Base-by-base conservation (phyloP, 2,113 vertebrate species). In the Barbus barbus region DNA sequence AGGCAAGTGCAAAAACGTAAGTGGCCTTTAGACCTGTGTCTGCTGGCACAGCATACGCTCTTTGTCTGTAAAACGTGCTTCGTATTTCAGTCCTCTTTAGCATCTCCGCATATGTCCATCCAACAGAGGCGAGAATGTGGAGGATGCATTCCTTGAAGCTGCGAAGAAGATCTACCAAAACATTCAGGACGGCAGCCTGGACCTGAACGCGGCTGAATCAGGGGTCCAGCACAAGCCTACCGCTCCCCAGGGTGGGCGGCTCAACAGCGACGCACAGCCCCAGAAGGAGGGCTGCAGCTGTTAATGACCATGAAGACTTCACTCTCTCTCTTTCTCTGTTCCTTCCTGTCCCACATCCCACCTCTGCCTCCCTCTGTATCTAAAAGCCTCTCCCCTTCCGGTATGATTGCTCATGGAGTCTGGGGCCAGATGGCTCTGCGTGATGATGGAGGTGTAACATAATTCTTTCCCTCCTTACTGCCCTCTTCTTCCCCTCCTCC, bases 161-260 rank as follows among this genome's bases (percentile, higher is more conserved):
- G 97, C 97, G 33, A 99, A 99, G 96, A 97, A 98, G 84, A 99
- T 99, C 91, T 99, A 99, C 92, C 98, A 99, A 94, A 99, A 99
- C 88, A 99, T 99, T 92, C 97, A 99, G 89, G 98, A 99, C 0
- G 98, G 98, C 63, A 99, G 97, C 90, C 93, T 99, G 94, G 98
- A 99, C 92, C 95, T 99, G 92, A 99, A 99, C 18, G 98, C 98
- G 38, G 38, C 38, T 3, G 38, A 41, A 9, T 41, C 38, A 41
- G 38, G 38, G 38, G 38, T 41, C 38, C 97, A 99, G 91, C 98
- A 99, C 93, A 99, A 99, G 93, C 97, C 97, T 0, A 97, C 97
- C 0, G 97, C 97, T 3, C 96, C 96, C 0, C 97, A 97, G 91
- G 96, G 97, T 0, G 97, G 96, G 3, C 95, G 97, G 46, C 94